Conservation (phyloP, 2,113 vertebrate genomes). For the Jacana jacana region DNA sequence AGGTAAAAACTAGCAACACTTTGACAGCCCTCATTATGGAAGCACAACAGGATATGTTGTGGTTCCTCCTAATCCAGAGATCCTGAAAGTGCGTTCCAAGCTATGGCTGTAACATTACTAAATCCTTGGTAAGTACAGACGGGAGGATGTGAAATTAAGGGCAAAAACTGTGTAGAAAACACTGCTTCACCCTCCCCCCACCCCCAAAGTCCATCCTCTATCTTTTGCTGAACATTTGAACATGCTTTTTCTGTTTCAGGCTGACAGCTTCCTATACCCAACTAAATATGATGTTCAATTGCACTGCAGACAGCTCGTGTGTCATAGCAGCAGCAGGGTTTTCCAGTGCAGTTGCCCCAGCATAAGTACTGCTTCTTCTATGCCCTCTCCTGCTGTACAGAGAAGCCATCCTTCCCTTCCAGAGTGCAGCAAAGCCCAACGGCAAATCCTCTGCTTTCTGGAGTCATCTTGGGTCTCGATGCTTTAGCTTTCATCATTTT, state of each 20-base stretch:
- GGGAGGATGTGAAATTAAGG: background rate
- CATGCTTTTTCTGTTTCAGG: background rate
- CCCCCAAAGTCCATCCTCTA: background rate
- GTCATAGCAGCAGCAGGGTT: rapidly evolving
- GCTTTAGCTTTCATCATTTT: background rate
- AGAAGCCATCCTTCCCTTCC: background rate
- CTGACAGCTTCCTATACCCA: background rate
- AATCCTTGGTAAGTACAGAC: background rate
- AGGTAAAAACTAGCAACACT: background rate
- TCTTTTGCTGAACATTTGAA: background rate
- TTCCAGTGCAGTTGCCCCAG: rapidly evolving
- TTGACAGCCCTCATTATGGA: background rate
- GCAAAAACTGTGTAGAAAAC: background rate
- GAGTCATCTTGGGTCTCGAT: rapidly evolving
- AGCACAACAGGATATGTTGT: background rate
- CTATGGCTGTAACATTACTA: background rate
- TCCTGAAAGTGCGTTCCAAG: background rate
- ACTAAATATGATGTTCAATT: rapidly evolving
- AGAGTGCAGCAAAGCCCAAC: rapidly evolving
- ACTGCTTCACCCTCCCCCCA: rapidly evolving
- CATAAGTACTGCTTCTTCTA: rapidly evolving
- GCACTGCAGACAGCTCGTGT: rapidly evolving
- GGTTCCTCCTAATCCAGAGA: background rate
- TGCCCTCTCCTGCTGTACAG: rapidly evolving
- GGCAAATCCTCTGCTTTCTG: background rate